Evolutionary conservation across 2,113 vertebrate species (phyloP).

Genomic region (rabbit (Oryctolagus cuniculus)): DNA sequence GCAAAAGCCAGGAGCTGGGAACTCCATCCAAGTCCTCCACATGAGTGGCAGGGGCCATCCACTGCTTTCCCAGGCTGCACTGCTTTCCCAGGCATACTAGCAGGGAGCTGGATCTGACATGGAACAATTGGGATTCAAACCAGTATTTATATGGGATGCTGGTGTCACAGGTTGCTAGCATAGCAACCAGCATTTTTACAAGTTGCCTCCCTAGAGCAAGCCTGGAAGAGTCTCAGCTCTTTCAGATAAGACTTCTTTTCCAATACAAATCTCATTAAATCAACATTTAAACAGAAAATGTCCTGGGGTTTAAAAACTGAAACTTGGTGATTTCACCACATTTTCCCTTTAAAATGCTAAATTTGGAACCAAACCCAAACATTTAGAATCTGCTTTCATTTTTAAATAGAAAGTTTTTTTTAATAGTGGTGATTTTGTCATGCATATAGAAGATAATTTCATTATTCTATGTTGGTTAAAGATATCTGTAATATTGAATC

Average conservation of each 20-base stretch:
- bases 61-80: too few species aligned
- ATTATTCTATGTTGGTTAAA: background rate
- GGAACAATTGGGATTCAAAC: too few species aligned
- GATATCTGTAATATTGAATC: conserved; percentile 15
- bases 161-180: too few species aligned
- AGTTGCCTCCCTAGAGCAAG: conserved; percentile 17
- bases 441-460: conserved; percentile 24
- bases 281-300: conserved; percentile 66
- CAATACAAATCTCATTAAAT: conserved; percentile 32
- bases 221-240: background rate
- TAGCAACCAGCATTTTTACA: conserved; percentile 7
- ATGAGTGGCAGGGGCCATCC: too few species aligned
- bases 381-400: conserved; percentile 51
- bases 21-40: too few species aligned
- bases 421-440: conserved; percentile 42
- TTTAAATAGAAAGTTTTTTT: conserved; percentile 20
- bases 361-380: conserved; percentile 28
- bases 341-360: conserved; percentile 55
- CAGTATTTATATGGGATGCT: too few species aligned
- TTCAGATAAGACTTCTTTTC: conserved; percentile 60
- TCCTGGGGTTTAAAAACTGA: conserved; percentile 51
- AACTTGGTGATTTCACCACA: conserved; percentile 43
- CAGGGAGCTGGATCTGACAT: too few species aligned
- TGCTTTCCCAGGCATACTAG: too few species aligned
- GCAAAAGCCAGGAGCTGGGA: too few species aligned